These are phyloP conservation scores for Phyllostomus discolor DNA, from an alignment of 2,113 vertebrate genomes.

Conservation along the genomic window DNA sequence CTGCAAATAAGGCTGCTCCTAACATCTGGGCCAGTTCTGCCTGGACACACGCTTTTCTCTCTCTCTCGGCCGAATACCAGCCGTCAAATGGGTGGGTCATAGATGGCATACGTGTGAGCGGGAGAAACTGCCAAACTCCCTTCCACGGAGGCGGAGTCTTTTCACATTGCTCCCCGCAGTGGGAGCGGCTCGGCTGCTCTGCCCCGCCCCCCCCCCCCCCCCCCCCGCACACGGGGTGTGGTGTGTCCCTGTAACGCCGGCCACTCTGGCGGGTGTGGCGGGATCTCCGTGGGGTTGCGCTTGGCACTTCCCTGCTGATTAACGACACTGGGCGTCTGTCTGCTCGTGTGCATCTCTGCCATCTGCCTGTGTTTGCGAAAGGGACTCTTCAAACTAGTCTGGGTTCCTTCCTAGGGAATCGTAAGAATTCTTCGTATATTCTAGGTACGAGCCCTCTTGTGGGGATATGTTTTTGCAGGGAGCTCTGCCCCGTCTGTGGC, in stretches of 20 bases:
- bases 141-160: too few relatives aligned
- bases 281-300: background rate
- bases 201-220: too few relatives aligned
- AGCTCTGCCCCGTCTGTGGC: background rate
- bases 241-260: background rate
- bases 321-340: background rate
- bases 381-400: background rate
- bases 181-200: too few relatives aligned
- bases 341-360: background rate
- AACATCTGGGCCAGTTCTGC: background rate
- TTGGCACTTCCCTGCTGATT: background rate
- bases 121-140: background rate
- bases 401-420: background rate
- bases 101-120: accelerated
- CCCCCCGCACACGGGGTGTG: too few relatives aligned
- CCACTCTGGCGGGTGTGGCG: background rate
- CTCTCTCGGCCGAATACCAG: background rate
- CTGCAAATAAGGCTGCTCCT: background rate
- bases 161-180: background rate
- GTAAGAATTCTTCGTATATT: background rate
- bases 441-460: background rate
- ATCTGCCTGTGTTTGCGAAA: background rate
- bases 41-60: background rate
- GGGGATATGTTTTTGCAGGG: background rate
- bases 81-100: background rate